Evolutionary conservation across 2,888 invertebrate species (phyloP), one percentile per base, ranked within the genome.

Genomic region (Quadriops clusia): DNA sequence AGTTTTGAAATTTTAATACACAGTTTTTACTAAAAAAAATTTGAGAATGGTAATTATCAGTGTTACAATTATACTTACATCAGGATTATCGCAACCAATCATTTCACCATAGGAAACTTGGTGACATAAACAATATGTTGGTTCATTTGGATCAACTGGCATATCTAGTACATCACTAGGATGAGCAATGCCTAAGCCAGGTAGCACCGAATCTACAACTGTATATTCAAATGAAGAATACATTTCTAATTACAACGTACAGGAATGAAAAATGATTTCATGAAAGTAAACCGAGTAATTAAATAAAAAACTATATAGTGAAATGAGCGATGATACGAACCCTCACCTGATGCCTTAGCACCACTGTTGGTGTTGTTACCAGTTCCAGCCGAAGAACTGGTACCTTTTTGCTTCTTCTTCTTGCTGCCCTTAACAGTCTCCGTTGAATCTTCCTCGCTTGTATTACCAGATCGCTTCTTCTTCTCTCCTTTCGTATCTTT

Each of bases 91-190:
- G 68, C 93, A 94, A 40, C 86, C 89, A 53, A 94, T 90, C 93
- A 94, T 94, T 67, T 93, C 89, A 32, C 93, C 93, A 49, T 90
- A 93, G 3, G 91, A 91, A 28, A 86, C 85, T 72, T 97, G 95
- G 61, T 95, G 93, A 54, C 97, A 98, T 20, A 94, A 67, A 58
- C 95, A 98, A 58, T 98, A 98, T 1, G 94, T 95, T 0, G 97
- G 97, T 57, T 98, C 97, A 54, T 97, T 97, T 0, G 97, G 97
- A 68, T 98, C 86, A 1, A 86, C 86, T 0, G 86, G 86, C 86
- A 86, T 86, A 45, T 86, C 86, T 18, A 86, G 63, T 7, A 86
- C 86, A 55, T 86, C 95, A 41, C 91, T 86, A 1, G 89, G 84
- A 63, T 87, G 87, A 2, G 84, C 72, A 54, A 72, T 71, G 28